These are phyloP conservation scores for Agapostemon virescens DNA, from an alignment of 2,888 invertebrate species.

Conservation along the genomic window DNA sequence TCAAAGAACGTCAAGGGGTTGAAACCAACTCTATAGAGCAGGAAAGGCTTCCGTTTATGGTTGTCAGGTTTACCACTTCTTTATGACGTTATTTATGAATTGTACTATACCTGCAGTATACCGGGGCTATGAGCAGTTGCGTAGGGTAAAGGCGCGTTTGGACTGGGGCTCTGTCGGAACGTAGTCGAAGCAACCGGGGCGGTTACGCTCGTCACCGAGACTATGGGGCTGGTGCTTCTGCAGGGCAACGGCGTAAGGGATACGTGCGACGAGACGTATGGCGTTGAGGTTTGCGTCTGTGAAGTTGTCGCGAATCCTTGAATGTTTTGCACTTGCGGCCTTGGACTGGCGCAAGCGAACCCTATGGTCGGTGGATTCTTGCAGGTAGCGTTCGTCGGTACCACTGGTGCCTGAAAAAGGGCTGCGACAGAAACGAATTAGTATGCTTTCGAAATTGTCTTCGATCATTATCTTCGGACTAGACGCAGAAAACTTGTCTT, in stretches of 20 bases:
- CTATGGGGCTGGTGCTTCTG: conserved; percentile 76
- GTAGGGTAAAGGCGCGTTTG: conserved; percentile 73
- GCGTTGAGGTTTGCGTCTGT: conserved; percentile 82
- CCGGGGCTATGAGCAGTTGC: conserved; percentile 76
- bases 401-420: conserved; percentile 86
- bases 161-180: conserved; percentile 77
- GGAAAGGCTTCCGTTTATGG: too few relatives aligned
- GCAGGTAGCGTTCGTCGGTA: conserved; percentile 72
- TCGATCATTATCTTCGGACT: not conserved
- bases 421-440: conserved; percentile 75
- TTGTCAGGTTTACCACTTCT: too few relatives aligned
- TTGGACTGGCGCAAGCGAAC: conserved; percentile 79
- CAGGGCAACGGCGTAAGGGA: conserved; percentile 75
- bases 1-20: too few relatives aligned
- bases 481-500: not conserved
- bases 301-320: conserved; percentile 81
- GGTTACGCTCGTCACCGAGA: conserved; percentile 67
- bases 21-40: too few relatives aligned
- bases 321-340: conserved; percentile 77
- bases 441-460: too few relatives aligned
- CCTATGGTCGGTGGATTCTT: conserved; percentile 71
- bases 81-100: not conserved
- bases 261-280: conserved; percentile 83
- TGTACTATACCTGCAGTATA: conserved; percentile 71
- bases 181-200: conserved; percentile 72